Percentiles rank a stretch among this genome's conserved stretches.
These are phyloP conservation scores for Pseudomyrmex sp. DNA, from an alignment of 1,140 invertebrate genomes.

Conservation along the genomic window DNA sequence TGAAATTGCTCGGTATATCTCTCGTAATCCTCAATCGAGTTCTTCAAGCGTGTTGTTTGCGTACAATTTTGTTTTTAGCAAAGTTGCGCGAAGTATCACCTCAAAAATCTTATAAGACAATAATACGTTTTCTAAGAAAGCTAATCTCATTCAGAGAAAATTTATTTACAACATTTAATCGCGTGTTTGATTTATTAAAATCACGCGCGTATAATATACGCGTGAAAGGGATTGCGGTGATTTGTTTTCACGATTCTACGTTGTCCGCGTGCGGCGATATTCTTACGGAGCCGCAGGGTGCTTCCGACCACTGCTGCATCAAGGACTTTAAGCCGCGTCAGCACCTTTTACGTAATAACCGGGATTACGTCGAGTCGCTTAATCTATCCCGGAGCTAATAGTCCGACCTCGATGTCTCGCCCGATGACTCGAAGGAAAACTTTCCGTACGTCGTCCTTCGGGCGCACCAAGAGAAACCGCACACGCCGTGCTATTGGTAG, in stretches of 20 bases:
- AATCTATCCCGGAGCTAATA: conserved; percentile 45
- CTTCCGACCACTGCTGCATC: background rate
- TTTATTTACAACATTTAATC: background rate
- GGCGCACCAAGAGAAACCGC: background rate
- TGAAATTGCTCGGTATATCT: conserved; percentile 38
- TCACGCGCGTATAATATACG: background rate
- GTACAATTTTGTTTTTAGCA: conserved; percentile 11
- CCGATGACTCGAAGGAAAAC: conserved; percentile 54
- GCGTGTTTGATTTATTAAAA: background rate
- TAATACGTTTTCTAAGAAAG: background rate
- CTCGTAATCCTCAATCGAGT: conserved; percentile 41
- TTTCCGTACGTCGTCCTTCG: conserved; percentile 20
- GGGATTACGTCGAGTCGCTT: conserved; percentile 23
- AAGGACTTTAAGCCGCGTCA: conserved; percentile 12
- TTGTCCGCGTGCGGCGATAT: background rate
- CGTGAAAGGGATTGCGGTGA: background rate
- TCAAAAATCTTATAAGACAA: background rate
- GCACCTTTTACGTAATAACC: conserved; percentile 14
- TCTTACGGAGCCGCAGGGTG: background rate
- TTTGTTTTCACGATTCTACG: background rate
- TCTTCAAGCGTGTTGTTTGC: conserved; percentile 35
- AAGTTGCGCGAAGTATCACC: background rate
- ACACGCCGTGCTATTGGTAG: conserved; percentile 38
- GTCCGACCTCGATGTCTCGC: conserved; percentile 21
- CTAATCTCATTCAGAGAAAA: background rate